These are phyloP conservation scores for Leptobrachium ailaonicum DNA, from an alignment of 2,113 vertebrate genomes.

Conservation along the genomic window DNA sequence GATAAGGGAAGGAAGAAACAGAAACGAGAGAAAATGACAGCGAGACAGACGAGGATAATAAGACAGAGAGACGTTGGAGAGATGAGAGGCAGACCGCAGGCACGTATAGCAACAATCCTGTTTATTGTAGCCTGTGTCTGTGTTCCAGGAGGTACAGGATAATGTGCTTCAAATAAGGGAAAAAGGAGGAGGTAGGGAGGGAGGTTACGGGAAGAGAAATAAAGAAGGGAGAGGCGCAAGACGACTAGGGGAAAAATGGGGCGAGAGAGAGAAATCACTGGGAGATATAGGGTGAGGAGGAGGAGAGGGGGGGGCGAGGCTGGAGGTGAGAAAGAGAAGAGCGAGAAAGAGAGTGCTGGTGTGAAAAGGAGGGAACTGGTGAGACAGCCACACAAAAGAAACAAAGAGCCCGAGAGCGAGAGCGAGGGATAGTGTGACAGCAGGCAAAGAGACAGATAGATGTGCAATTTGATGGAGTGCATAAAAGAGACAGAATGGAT, in stretches of 20 bases:
- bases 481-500: conserved; percentile 25
- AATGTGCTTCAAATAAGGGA: not conserved
- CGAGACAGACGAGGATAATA: not conserved
- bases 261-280: too few relatives aligned
- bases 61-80: not conserved
- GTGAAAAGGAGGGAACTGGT: not conserved
- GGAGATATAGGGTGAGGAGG: too few relatives aligned
- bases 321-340: too few relatives aligned
- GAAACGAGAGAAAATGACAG: not conserved
- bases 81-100: conserved; percentile 7
- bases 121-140: conserved; percentile 22
- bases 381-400: not conserved
- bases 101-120: not conserved
- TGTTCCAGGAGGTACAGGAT: conserved; percentile 11
- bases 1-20: not conserved
- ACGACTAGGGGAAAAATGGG: not conserved
- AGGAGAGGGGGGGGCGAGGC: too few relatives aligned
- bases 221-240: not conserved
- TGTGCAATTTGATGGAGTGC: conserved; percentile 39
- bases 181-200: not conserved
- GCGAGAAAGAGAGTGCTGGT: not conserved
- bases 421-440: conserved; percentile 20
- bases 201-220: not conserved
- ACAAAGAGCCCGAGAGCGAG: not conserved
- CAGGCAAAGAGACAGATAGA: conserved; percentile 25